Base-by-base conservation (phyloP, 2,888 invertebrate genomes). In the Caenorhabditis sp. region DNA sequence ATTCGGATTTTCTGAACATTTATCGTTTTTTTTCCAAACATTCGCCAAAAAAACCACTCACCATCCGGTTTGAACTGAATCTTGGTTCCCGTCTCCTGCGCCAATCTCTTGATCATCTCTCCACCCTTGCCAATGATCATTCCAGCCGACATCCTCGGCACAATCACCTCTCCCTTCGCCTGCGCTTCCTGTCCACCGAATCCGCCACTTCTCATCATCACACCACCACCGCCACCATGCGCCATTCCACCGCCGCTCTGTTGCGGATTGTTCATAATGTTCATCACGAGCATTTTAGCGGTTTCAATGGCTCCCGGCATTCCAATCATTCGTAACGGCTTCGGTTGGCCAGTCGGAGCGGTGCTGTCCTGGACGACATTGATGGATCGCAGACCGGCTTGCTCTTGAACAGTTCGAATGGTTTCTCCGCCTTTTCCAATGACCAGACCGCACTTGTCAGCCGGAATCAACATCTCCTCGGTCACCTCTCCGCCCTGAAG, bases 371-470 rank as follows among this genome's bases (percentile, higher is more conserved):
- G 89, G 88, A 98, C 97, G 89, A 98, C 96, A 13, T 98, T 96
- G 98, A 99, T 98, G 6, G 56, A 28, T 93, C 98, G 97, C 0
- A 98, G 98, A 35, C 97, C 97, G 53, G 97, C 96, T 91, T 96
- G 96, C 90, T 97, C 97, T 92, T 97, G 96, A 44, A 96, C 93
- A 18, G 64, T 64, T 18, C 97, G 97, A 89, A 98, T 98, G 0
- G 97, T 98, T 92, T 98, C 98, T 15, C 98, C 98, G 37, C 96
- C 97, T 93, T 98, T 98, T 84, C 98, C 98, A 89, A 98, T 99
- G 85, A 98, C 96, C 37, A 98, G 94, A 24, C 98, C 98, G 56
- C 98, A 98, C 94, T 98, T 98, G 5, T 96, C 95, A 0, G 98
- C 98, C 0, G 98, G 98, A 70, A 99, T 95, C 95, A 96, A 96